Evolutionary conservation across 1,140 invertebrate species (phyloP).

Genomic region (Tetragnatha versicolor): DNA sequence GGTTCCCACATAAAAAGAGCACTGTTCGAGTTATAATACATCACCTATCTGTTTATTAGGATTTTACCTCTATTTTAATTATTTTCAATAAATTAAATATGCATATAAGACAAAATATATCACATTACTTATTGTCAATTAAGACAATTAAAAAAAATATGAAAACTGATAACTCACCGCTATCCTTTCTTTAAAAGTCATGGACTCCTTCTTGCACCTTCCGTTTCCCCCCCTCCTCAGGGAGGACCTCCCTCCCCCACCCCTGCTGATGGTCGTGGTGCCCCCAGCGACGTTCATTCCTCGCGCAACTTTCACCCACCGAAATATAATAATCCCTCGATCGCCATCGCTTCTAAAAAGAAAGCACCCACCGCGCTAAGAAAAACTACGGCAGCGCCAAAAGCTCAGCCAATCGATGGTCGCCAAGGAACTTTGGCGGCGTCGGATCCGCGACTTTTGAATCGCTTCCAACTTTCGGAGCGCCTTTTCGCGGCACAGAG

Average conservation of each 20-base stretch:
- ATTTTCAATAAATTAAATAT: no score
- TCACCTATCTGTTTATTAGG: no score
- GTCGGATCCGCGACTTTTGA: conserved; percentile 1
- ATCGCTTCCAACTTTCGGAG: conserved; percentile 9
- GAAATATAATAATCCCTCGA: not conserved
- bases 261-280: conserved; percentile 19
- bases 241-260: not conserved
- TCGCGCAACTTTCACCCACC: not conserved
- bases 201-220: not conserved
- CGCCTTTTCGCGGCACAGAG: not conserved
- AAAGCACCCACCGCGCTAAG: not conserved
- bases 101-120: no score
- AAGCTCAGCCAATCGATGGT: conserved; percentile 29
- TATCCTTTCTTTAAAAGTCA: conserved; percentile 7
- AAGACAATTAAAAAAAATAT: not conserved
- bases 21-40: no score
- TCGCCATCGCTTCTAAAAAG: conserved; percentile 3
- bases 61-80: no score
- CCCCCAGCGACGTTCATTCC: conserved; percentile 39
- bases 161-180: conserved; percentile 17
- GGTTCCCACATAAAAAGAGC: no score
- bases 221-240: not conserved
- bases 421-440: conserved; percentile 20
- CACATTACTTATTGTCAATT: no score
- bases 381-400: conserved; percentile 9